Evolutionary conservation across 2,113 vertebrate species (phyloP).

Genomic region (Tauraco erythrolophus): DNA sequence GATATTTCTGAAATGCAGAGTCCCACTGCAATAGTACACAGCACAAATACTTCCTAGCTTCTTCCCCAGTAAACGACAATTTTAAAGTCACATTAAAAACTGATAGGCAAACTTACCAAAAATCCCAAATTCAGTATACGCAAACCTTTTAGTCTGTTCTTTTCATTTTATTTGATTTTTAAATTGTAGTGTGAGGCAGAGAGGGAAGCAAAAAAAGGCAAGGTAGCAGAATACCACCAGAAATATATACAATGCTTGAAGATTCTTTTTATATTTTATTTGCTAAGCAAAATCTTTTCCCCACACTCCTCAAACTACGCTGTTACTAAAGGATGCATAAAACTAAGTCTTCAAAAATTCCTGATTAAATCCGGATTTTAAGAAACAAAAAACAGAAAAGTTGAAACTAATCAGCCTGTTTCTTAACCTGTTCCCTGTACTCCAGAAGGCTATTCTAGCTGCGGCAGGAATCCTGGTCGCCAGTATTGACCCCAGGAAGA

Average conservation of each 20-base stretch:
- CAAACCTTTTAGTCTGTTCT: background rate
- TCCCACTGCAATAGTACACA: background rate
- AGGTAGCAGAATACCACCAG: background rate
- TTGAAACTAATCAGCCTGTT: background rate
- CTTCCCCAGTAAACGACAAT: background rate
- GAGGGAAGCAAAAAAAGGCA: background rate
- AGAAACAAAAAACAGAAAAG: background rate
- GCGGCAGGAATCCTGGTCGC: background rate
- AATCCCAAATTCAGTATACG: background rate
- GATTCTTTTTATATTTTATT: background rate
- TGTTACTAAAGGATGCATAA: background rate
- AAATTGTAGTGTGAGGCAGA: background rate
- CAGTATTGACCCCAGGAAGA: background rate
- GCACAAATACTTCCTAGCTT: background rate
- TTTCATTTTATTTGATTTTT: background rate
- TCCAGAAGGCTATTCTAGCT: background rate
- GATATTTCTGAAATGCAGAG: constrained; percentile 10
- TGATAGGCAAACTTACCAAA: background rate
- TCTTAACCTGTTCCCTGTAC: background rate
- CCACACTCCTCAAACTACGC: background rate
- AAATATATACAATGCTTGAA: background rate
- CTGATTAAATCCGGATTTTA: background rate
- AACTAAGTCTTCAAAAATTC: background rate
- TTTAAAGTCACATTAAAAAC: background rate
- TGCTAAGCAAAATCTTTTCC: background rate